phyloP scores from a whole-genome alignment of 2,888 invertebrate genomes.

The Philereme vetulata region DNA sequence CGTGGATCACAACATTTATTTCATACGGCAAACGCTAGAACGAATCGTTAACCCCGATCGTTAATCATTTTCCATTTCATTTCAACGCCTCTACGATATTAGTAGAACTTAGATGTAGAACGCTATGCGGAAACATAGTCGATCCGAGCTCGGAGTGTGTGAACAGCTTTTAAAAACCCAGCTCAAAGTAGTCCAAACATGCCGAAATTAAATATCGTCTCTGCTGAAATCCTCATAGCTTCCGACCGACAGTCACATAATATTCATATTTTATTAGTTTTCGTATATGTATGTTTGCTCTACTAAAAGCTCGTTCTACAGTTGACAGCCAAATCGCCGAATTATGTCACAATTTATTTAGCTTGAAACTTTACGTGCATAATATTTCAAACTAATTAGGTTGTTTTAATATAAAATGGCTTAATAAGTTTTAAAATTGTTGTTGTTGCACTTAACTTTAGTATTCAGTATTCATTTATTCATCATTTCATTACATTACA shows the following conservation, averaged over 20 bases:
- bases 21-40: constrained; percentile 40
- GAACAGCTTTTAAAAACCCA: constrained; percentile 53
- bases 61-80: constrained; percentile 53
- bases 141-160: constrained; percentile 43
- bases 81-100: constrained; percentile 43
- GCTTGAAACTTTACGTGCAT: constrained; percentile 12
- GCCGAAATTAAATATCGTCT: constrained; percentile 65
- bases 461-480: no score
- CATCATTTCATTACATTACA: no score
- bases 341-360: constrained; percentile 23
- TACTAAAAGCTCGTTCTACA: constrained; percentile 35
- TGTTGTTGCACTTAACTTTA: no score
- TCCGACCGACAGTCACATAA: constrained; percentile 51
- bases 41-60: constrained; percentile 48
- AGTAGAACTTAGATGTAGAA: constrained; percentile 35
- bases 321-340: constrained; percentile 7
- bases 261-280: constrained; percentile 65
- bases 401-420: no score
- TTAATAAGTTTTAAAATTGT: no score
- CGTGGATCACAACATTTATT: constrained; percentile 38
- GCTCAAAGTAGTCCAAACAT: constrained; percentile 47
- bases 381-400: no score
- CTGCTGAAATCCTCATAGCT: constrained; percentile 46
- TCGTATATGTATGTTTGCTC: constrained; percentile 49
- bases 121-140: constrained; percentile 61